A percentile compares a stretch with the other conserved stretches of the same genome.
Evolutionary conservation across 2,113 vertebrate species (phyloP).

Genomic region (Cochlearius cochlearius): DNA sequence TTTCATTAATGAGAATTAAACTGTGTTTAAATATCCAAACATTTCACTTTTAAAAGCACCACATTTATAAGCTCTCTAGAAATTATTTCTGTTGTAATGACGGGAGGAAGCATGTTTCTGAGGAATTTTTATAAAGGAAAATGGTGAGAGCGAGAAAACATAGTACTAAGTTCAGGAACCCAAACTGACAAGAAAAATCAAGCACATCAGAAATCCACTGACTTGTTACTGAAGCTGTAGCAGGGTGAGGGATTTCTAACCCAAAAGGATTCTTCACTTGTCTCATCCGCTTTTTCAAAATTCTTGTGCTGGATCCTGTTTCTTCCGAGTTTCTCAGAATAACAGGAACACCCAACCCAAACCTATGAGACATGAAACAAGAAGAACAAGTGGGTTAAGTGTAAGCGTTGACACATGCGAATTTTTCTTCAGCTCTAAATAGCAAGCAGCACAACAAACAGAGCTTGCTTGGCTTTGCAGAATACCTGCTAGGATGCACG

Average conservation of each 20-base stretch:
- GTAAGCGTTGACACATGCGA: neutral
- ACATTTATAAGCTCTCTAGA: neutral
- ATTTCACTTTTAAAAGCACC: neutral
- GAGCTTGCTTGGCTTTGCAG: neutral
- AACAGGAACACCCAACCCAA: constrained; percentile 91
- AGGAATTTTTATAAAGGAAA: neutral
- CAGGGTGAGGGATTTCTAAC: constrained; percentile 76
- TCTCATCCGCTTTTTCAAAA: constrained; percentile 89
- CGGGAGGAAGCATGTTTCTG: neutral
- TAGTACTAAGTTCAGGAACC: neutral
- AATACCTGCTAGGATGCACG: neutral
- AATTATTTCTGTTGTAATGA: neutral
- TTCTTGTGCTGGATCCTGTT: constrained; percentile 71
- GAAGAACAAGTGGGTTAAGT: neutral
- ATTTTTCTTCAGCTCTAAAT: neutral
- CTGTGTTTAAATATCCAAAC: neutral
- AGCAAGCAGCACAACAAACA: neutral
- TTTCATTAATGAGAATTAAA: constrained; percentile 1
- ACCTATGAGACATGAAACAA: constrained; percentile 74
- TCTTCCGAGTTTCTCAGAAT: constrained; percentile 92
- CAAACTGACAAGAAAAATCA: neutral
- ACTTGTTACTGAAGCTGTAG: constrained; percentile 82
- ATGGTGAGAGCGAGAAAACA: neutral
- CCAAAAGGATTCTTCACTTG: constrained; percentile 94
- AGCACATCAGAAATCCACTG: constrained; percentile 38